Base-by-base conservation (phyloP, 2,113 vertebrate species). In the Nesogale talazaci region DNA sequence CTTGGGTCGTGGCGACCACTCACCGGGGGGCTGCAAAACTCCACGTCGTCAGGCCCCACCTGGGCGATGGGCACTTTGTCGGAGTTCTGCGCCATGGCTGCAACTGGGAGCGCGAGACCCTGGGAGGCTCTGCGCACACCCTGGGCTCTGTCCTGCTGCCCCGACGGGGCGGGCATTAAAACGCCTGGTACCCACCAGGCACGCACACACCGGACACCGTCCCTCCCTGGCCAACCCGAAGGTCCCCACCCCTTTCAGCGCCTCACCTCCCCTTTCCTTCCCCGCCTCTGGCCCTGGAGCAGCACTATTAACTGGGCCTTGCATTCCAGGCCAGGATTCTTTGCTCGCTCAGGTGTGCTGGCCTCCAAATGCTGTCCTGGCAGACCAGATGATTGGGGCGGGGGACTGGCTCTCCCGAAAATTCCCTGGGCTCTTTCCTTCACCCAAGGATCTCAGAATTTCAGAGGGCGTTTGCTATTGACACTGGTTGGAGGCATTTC, bases 11-110 rank as follows among this genome's bases (percentile, higher is more conserved):
- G 1, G 6, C 56, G 59, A 40, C 16, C 57, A 98, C 99, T 98
- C 98, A 99, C 99, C 87, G 97, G 98, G 57, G 98, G 98, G 56
- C 97, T 95, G 87, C 97, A 96, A 88, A 96, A 97, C 94, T 99
- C 98, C 83, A 98, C 94, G 93, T 98, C 98, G 6, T 98, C 98
- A 61, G 98, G 98, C 91, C 98, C 98, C 81, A 88, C 97, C 86
- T 97, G 94, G 84, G 97, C 97, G 92, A 98, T 98, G 86, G 98
- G 98, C 90, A 97, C 97, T 97, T 99, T 98, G 94, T 98, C 98
- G 74, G 97, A 97, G 57, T 87, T 97, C 88, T 97, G 98, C 69
- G 94, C 97, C 98, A 98, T 99, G 96, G 97, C 96, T 97, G 96
- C 85, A 0, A 88, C 74, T 11, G 67, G 61, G 76, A 36, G 90